Conservation (phyloP, 2,888 invertebrate genomes). For the Tineola bisselliella region DNA sequence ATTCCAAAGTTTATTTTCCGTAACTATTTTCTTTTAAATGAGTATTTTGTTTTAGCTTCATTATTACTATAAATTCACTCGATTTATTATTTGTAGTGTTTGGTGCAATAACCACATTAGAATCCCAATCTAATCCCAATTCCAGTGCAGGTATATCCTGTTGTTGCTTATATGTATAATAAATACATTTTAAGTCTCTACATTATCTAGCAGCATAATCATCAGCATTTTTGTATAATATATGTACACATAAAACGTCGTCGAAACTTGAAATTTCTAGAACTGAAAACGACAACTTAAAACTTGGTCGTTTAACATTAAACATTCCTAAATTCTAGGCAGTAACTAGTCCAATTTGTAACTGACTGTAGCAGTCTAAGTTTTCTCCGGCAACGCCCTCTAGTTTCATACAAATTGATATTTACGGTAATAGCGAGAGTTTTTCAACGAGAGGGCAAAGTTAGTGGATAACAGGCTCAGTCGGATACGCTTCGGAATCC, state of each 20-base stretch:
- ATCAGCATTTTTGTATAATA: no score
- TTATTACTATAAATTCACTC: no score
- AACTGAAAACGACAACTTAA: constrained; percentile 5
- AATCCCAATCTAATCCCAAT: no score
- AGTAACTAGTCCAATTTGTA: constrained; percentile 54
- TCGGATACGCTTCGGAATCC: constrained; percentile 50
- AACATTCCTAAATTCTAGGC: constrained; percentile 43
- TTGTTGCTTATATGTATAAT: no score
- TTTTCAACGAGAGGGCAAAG: constrained; percentile 57
- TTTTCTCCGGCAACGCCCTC: constrained; percentile 48
- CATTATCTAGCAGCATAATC: no score
- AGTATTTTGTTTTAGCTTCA: background rate
- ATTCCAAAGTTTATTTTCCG: constrained; percentile 1
- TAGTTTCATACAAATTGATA: constrained; percentile 67
- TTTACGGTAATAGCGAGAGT: constrained; percentile 65
- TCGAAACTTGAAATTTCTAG: background rate
- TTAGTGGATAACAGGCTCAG: constrained; percentile 57
- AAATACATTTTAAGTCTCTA: no score
- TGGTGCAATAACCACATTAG: no score
- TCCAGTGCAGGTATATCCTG: no score
- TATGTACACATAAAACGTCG: background rate
- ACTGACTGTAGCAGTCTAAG: constrained; percentile 42
- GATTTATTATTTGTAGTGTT: no score
- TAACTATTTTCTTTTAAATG: background rate
- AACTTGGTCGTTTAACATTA: constrained; percentile 23